Conservation (phyloP, 30 jellyfish, hydroid and myxozoan genomes). For the Rhopilema esculentum region DNA sequence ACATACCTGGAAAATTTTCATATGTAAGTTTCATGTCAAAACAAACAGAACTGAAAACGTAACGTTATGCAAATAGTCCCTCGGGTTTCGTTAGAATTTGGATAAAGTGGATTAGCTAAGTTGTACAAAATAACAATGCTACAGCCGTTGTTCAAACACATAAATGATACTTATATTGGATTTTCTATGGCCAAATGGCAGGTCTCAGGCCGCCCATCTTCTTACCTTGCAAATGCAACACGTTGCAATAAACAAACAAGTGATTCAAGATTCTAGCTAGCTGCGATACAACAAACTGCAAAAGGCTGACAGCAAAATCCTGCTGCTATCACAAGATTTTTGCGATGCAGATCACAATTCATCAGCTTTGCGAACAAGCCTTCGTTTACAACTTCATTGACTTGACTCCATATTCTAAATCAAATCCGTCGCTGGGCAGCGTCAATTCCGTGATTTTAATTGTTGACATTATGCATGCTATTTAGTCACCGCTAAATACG, state of each 20-base stretch:
- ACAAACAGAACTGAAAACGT: background rate
- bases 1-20: background rate
- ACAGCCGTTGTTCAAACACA: background rate
- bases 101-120: background rate
- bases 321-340: background rate
- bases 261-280: too few species aligned
- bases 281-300: too few species aligned
- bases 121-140: background rate
- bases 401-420: background rate
- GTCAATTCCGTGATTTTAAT: background rate
- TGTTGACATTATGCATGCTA: background rate
- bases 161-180: too few species aligned
- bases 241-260: too few species aligned
- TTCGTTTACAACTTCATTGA: background rate
- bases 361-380: background rate
- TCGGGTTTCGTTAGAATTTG: background rate
- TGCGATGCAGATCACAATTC: background rate
- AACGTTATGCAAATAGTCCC: background rate
- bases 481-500: background rate
- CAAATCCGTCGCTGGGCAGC: background rate
- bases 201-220: too few species aligned
- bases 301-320: too few species aligned
- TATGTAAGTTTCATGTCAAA: background rate
- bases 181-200: too few species aligned
- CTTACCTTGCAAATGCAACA: too few species aligned